Conservation (phyloP, 2,113 vertebrate species). For the Etheostoma cragini region DNA sequence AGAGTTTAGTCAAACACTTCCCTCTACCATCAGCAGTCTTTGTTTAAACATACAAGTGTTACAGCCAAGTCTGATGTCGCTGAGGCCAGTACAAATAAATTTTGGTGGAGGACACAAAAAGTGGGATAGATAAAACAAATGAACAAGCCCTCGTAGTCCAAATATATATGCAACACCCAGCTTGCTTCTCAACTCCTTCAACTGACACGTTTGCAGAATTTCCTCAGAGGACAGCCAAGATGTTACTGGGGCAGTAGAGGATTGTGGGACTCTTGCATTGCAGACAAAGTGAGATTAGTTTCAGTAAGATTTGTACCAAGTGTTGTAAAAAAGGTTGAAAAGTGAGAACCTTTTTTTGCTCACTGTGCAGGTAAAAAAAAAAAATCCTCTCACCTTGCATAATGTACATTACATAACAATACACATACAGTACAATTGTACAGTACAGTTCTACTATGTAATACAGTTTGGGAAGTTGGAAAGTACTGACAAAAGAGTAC, state of each 20-base stretch:
- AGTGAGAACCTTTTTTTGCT: background rate
- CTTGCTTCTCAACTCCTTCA: conserved; percentile 59
- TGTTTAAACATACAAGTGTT: conserved; percentile 69
- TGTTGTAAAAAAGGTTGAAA: background rate
- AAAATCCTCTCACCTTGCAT: background rate
- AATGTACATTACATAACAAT: no score
- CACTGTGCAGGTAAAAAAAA: background rate
- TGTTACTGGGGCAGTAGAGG: conserved; percentile 26
- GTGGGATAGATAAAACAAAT: conserved; percentile 74
- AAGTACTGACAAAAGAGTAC: background rate
- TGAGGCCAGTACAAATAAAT: conserved; percentile 73
- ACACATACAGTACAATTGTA: background rate
- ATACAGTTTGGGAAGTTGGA: background rate
- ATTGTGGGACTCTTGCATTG: background rate
- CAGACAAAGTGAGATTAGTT: conserved; percentile 17
- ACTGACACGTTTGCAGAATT: conserved; percentile 58
- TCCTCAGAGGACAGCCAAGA: conserved; percentile 32
- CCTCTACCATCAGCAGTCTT: conserved; percentile 53
- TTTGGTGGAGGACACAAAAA: conserved; percentile 62
- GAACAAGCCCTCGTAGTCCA: conserved; percentile 68
- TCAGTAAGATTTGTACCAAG: background rate
- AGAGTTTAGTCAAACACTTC: conserved; percentile 68
- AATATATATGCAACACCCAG: conserved; percentile 76
- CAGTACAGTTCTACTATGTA: background rate
- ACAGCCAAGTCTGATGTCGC: conserved; percentile 59